A percentile compares a stretch with the other conserved stretches of the same genome.
These are phyloP conservation scores for Cliona cf. orientalis DNA, from an alignment of 37 sponge, comb jelly and placozoan species.

Conservation along the genomic window DNA sequence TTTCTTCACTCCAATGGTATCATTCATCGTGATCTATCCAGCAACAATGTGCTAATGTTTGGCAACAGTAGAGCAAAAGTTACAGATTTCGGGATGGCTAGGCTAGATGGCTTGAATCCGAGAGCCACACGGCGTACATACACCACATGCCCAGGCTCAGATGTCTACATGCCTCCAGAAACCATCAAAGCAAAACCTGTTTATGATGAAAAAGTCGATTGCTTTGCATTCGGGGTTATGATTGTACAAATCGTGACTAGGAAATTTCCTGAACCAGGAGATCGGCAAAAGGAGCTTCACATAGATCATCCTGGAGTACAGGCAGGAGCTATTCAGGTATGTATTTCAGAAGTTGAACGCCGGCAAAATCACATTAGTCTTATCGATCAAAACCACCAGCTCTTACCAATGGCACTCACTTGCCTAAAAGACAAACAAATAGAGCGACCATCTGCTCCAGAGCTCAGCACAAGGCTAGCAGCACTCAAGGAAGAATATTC, in stretches of 20 bases:
- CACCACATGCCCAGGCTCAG: conserved; percentile 22
- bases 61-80: conserved; percentile 33
- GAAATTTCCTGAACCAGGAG: conserved; percentile 6
- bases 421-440: conserved; percentile 11
- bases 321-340: no score
- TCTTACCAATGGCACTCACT: not conserved
- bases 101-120: not conserved
- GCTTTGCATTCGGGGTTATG: conserved; percentile 34
- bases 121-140: not conserved
- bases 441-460: conserved; percentile 1
- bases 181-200: not conserved
- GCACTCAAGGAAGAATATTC: not conserved
- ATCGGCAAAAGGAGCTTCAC: not conserved
- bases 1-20: conserved; percentile 38
- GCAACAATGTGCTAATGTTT: conserved; percentile 50
- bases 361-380: not conserved
- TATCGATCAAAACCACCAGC: not conserved
- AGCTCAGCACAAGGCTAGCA: not conserved
- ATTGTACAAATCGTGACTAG: conserved; percentile 27
- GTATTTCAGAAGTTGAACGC: conserved; percentile 7
- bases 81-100: conserved; percentile 50
- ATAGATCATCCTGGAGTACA: not conserved
- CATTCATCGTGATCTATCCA: conserved; percentile 43
- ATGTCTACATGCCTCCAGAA: conserved; percentile 46
- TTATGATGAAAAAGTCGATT: conserved; percentile 13